These are phyloP conservation scores for Synergus japonicus DNA, from an alignment of 2,888 invertebrate genomes.

Conservation along the genomic window DNA sequence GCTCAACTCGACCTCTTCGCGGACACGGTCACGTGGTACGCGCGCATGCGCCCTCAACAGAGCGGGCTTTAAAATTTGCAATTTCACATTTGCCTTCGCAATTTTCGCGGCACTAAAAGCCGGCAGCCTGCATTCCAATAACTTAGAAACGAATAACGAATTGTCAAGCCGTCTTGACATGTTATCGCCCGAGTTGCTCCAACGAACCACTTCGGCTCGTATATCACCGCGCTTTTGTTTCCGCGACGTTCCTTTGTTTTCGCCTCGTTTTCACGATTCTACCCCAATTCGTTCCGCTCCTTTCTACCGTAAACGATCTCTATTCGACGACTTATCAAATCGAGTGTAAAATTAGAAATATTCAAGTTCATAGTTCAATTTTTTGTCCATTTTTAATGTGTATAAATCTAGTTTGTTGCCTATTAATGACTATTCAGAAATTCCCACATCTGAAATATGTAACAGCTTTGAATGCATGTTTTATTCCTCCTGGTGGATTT, in stretches of 20 bases:
- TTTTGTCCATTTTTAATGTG: background rate
- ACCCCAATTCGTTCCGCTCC: constrained; percentile 51
- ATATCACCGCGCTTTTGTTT: constrained; percentile 67
- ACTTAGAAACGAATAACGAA: constrained; percentile 60
- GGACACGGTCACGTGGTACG: constrained; percentile 9
- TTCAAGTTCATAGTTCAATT: background rate
- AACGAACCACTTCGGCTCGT: constrained; percentile 58
- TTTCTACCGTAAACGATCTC: constrained; percentile 43
- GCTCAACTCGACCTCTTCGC: background rate
- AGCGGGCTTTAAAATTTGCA: background rate
- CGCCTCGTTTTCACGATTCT: constrained; percentile 64
- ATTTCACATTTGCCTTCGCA: background rate
- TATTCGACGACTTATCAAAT: constrained; percentile 15
- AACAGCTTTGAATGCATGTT: constrained; percentile 15
- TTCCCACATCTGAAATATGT: constrained; percentile 10
- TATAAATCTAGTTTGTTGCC: background rate
- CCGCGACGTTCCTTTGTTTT: constrained; percentile 66
- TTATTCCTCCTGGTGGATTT: constrained; percentile 1
- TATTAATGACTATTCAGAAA: background rate
- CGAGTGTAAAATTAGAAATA: constrained; percentile 1
- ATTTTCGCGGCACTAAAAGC: constrained; percentile 35
- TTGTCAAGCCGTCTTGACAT: background rate
- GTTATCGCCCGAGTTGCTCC: constrained; percentile 46
- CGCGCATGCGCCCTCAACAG: background rate
- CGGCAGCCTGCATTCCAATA: constrained; percentile 58